Evolutionary conservation across 2,888 invertebrate species (phyloP), one percentile per base, ranked within the genome.

Genomic region (Andricus curvator): DNA sequence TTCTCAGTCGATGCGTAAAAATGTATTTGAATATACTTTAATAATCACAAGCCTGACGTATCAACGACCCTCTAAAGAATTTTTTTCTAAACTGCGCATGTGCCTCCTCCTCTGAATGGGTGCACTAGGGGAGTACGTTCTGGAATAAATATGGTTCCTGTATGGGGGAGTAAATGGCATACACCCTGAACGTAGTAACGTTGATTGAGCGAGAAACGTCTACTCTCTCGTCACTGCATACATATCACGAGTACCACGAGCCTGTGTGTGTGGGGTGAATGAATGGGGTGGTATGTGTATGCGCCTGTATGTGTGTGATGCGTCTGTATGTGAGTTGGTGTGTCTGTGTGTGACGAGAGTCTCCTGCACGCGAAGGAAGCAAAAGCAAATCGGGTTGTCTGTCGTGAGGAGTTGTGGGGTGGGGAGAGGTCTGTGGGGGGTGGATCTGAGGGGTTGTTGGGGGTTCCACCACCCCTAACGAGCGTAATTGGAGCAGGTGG

Each of bases 401-500:
- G 29, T 17, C 29, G 20, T 17, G 41, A 64, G 70, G 62, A 33
- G 78, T 25, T 62, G 37, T 48, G 17, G 48, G 48, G 4, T 29
- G 29, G 66, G 48, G 33, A 48, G 62, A 11, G 66, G 66, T 41
- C 66, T 20, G 41, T 37, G 82, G 82, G 56, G 44, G 56, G 37
- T n/a, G 33, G 64, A 56, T 56, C 8, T 56, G 78, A 85, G 78
- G 82, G 82, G 80, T 56, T 81, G n/a, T 77, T 67, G 68, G 81
- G 83, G 84, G 86, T 84, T 85, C 86, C 88, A 86, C 85, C 85
- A 85, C 83, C 86, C 83, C 87, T 90, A 89, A 90, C 88, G 88
- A 90, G 86, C 88, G 87, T 91, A 91, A 91, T 91, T 91, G 90
- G 89, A 91, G 91, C 89, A 90, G 90, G 88, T 91, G 90, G 89